Base-by-base conservation (phyloP, 2,888 invertebrate species). In the Asteroscopus sphinx region DNA sequence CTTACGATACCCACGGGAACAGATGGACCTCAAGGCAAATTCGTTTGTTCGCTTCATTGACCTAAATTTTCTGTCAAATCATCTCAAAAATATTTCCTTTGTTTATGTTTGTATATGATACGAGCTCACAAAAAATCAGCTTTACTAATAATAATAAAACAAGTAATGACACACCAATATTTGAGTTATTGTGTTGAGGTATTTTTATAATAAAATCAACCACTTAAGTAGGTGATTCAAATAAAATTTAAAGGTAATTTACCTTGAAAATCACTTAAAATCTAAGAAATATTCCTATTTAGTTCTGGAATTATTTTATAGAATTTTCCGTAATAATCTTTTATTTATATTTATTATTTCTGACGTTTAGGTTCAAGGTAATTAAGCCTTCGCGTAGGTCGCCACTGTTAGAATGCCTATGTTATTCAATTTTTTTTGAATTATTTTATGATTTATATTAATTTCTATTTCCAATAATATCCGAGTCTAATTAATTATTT, bases 1-100 rank as follows among this genome's bases (percentile, higher is more conserved):
- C 17, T 44, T 36, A 56, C 28, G 42, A 47, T 46, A 17, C 44
- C 15, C 40, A 48, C 5, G 66, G 48, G 44, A 49, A 21, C 1
- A 11, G 32, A 25, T 25, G 16, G 30, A 17, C 40, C 28, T 49
- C 17, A n/a, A 17, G 12, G n/a, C 17, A 36, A 48, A 48, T 44
- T 44, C 26, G 12, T 36, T 48, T 48, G 21, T 21, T 30, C n/a
- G 28, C 25, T 57, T 15, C 15, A 40, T 32, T 17, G 30, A 36
- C 37, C 37, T 26, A 46, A 15, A 15, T 39, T 12, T 32, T 25
- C 6, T 32, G 52, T 41, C 11, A 42, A 35, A 41, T 12, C 9
- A 16, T 35, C 7, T 32, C 15, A 35, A 35, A 39, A 8, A 9
- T 25, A 28, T 28, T 21, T 21, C 21, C n/a, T 37, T 21, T 40